Base-by-base conservation (phyloP, 2,797 vertebrate species). In the Amazona ochrocephala region DNA sequence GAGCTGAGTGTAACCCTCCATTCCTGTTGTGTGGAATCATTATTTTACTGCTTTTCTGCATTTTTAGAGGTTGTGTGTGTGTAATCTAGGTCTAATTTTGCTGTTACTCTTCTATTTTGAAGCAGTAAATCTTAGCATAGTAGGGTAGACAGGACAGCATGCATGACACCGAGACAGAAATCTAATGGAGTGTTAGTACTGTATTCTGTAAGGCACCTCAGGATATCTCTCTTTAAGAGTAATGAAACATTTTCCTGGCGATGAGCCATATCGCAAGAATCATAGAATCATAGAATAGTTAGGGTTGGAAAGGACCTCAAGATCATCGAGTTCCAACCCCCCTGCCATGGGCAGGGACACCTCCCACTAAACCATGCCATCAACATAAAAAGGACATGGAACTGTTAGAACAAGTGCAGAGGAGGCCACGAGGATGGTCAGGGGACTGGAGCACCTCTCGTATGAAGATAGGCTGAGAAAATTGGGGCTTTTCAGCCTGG, bases 241-340 rank as follows among this genome's bases (percentile, higher is more conserved):
- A 81, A 62, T 75, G 53, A 72, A 76, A 26, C 21, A 7, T 62
- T 88, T 83, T 26, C 34, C 71, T 97, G 86, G 81, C 58, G 53
- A 4, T 3, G 41, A 89, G 67, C 74, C 74, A 21, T 0, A 1
- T 74, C 64, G 18, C 64, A 66, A 14, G 44, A 58, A 76, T 37
- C 37, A 37, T 37, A 37, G 37, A 37, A 37, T 37, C 37, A 37
- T 37, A 37, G 37, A 37, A 37, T 37, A 37, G 37, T 37, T 5
- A 37, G 37, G 37, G 37, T 37, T 37, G 37, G 37, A 37, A 37
- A 37, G 37, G 37, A 10, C 37, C 37, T 37, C 37, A 37, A 10
- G 37, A 10, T 37, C 37, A 37, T 37, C 37, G 37, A 37, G 37
- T 37, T 37, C 37, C 37, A 37, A 37, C 37, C 37, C 37, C 37